Conservation (phyloP, 1,140 invertebrate species). For the Zaprionus davidi region DNA sequence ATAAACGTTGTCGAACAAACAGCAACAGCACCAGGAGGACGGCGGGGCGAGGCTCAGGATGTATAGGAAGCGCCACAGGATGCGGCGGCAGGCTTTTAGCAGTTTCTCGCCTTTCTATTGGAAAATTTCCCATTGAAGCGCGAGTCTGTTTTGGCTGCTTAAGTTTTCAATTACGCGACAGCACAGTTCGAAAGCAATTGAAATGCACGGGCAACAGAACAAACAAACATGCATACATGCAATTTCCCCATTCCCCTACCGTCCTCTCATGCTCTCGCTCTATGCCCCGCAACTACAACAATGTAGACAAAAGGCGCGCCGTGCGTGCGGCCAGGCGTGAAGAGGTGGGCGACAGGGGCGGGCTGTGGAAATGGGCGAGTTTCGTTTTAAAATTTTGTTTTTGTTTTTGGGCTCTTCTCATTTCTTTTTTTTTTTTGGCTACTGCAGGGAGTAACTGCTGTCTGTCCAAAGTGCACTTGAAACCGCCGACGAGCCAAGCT, state of each 20-base stretch:
- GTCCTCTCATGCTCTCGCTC: neutral
- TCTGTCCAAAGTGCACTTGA: constrained; percentile 71
- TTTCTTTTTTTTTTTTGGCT: constrained; percentile 40
- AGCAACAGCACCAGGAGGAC: constrained; percentile 36
- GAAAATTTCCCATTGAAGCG: constrained; percentile 56
- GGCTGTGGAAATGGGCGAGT: neutral
- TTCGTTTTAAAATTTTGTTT: constrained; percentile 33
- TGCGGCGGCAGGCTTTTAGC: constrained; percentile 34
- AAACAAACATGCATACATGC: neutral
- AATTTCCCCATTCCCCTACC: neutral
- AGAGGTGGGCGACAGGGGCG: constrained; percentile 38
- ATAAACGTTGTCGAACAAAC: constrained; percentile 77
- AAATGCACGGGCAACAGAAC: constrained; percentile 68
- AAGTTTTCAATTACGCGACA: constrained; percentile 76
- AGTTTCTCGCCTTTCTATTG: constrained; percentile 59
- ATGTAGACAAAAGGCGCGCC: constrained; percentile 71
- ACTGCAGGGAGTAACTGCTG: constrained; percentile 30
- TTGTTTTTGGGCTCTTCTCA: neutral
- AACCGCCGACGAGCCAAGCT: constrained; percentile 48
- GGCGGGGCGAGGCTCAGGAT: constrained; percentile 59
- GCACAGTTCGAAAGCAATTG: constrained; percentile 72
- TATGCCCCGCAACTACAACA: constrained; percentile 30
- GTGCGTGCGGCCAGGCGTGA: constrained; percentile 67
- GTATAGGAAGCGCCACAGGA: constrained; percentile 53
- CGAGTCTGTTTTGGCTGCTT: constrained; percentile 47